Base-by-base conservation (phyloP, 2,113 vertebrate genomes). In the Prochilodus magdalenae region DNA sequence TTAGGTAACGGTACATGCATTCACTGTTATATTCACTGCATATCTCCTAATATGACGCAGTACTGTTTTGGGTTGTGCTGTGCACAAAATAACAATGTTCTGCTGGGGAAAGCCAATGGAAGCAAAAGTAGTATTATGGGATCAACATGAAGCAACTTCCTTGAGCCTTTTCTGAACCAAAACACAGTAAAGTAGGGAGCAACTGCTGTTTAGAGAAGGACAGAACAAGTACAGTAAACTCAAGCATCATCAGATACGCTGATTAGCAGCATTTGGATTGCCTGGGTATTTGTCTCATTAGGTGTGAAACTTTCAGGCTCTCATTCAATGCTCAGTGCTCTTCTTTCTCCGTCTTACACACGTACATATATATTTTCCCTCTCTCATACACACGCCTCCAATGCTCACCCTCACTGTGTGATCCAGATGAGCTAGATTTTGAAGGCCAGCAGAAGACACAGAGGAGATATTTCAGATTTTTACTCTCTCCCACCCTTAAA, bases 131-230 rank as follows among this genome's bases (percentile, higher is more conserved):
- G 36, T 40, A 70, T 70, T 70, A 70, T 70, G 36, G 33, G 66
- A 70, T 70, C 66, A 70, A 40, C 40, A 40, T 16, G 20, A 70
- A 44, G 20, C 33, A 70, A 36, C 29, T 69, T 69, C 30, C 20
- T 33, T 10, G 30, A 20, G 40, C 7, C 30, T 36, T 69, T 8
- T 40, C 65, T 13, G 20, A 40, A 30, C 65, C 29, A 20, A 36
- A 22, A n/a, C 20, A 7, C 79, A 55, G 44, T 73, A 49, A 73
- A 1, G 10, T 22, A 49, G 26, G 26, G 16, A 73, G 67, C 30
- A 24, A 62, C 76, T 20, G 20, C 18, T 75, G 33, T 67, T 82
- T 75, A 59, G 16, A 57, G 80, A 75, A 66, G n/a, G 80, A 27
- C 33, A 12, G 57, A 82, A 59, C 53, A 49, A 24, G 51, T 67